These are phyloP conservation scores for Drosophila barbarae DNA, from an alignment of 2,888 invertebrate genomes.

Conservation along the genomic window DNA sequence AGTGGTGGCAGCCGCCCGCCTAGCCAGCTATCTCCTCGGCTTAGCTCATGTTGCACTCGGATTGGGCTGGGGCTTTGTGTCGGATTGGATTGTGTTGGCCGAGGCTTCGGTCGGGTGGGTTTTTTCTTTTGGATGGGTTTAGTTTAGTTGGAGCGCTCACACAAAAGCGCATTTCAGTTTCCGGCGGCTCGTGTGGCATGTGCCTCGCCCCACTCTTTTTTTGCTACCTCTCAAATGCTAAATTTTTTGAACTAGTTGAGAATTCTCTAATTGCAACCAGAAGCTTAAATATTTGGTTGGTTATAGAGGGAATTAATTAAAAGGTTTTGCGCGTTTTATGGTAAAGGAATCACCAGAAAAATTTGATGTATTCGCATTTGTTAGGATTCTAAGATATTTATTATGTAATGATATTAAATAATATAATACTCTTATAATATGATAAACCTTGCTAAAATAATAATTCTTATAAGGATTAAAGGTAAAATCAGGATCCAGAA, in stretches of 20 bases:
- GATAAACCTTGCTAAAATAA: too few species aligned
- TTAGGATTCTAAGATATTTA: not conserved
- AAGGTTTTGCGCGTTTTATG: not conserved
- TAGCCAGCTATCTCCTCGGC: conserved; percentile 20
- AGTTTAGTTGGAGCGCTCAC: conserved; percentile 21
- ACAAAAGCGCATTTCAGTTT: conserved; percentile 58
- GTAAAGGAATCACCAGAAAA: not conserved
- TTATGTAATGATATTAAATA: not conserved
- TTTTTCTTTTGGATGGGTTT: not conserved
- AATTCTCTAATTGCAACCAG: conserved; percentile 2
- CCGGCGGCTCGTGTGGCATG: conserved; percentile 38
- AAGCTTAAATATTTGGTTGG: not conserved
- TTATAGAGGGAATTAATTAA: not conserved
- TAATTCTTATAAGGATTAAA: not conserved
- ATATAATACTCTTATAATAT: not conserved
- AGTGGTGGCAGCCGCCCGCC: conserved; percentile 17
- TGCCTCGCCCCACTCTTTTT: conserved; percentile 13
- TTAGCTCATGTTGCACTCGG: conserved; percentile 24
- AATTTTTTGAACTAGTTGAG: not conserved
- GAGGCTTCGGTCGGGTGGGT: conserved; percentile 9
- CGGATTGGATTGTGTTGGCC: conserved; percentile 20
- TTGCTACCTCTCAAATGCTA: conserved; percentile 16
- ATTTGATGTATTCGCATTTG: not conserved
- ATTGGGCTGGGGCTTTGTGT: conserved; percentile 31
- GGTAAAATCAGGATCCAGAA: not conserved